phyloP scores from a whole-genome alignment of 37 sponge, comb jelly and placozoan genomes.

The Sycon ciliatum region DNA sequence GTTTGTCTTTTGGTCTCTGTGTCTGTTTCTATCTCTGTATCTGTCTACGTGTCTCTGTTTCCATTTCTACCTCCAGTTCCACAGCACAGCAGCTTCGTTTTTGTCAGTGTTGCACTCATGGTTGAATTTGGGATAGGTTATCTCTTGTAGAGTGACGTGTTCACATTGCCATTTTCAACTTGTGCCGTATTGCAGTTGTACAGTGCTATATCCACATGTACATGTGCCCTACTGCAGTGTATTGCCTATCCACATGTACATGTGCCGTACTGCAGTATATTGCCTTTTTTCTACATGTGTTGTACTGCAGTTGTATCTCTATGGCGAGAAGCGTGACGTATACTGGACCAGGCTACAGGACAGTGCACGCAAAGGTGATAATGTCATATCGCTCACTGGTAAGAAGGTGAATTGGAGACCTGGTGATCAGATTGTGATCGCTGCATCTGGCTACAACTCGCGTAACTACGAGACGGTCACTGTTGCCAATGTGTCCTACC shows the following conservation, averaged over 20 bases:
- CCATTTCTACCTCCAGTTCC: too few relatives aligned
- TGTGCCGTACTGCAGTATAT: neutral
- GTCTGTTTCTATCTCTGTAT: neutral
- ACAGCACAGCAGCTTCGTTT: too few relatives aligned
- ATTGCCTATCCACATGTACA: too few relatives aligned
- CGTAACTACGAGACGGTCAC: conserved; percentile 50
- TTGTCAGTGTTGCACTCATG: too few relatives aligned
- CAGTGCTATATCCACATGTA: too few relatives aligned
- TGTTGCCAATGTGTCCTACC: conserved; percentile 20
- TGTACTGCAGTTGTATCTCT: conserved; percentile 45
- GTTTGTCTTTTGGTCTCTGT: neutral
- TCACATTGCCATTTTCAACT: too few relatives aligned
- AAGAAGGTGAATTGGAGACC: conserved; percentile 37
- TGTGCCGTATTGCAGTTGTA: too few relatives aligned
- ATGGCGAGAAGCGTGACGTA: conserved; percentile 25
- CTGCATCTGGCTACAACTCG: conserved; percentile 57
- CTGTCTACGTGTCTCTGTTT: neutral
- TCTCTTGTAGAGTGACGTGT: too few relatives aligned
- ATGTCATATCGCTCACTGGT: too few relatives aligned
- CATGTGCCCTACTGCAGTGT: too few relatives aligned
- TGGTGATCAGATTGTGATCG: conserved; percentile 64
- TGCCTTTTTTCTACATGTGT: neutral
- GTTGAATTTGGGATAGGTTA: too few relatives aligned
- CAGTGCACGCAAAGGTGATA: too few relatives aligned
- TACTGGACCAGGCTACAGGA: conserved; percentile 43